phyloP scores from a whole-genome alignment of 2,888 invertebrate genomes.

The Labia minor region DNA sequence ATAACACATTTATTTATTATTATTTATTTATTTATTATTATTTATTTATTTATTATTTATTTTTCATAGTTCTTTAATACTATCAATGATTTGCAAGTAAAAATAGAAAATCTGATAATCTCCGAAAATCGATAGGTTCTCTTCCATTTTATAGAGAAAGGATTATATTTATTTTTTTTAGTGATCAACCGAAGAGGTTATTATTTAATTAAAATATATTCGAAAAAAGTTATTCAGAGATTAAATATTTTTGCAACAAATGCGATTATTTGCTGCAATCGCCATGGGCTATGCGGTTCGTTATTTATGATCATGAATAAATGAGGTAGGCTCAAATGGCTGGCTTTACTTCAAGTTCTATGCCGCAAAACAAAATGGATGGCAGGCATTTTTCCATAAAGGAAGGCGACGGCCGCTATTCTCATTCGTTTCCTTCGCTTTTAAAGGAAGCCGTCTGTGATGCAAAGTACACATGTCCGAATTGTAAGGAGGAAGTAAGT shows the following conservation, averaged over 20 bases:
- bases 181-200: background rate
- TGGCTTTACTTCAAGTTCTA: background rate
- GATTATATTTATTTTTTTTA: background rate
- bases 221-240: background rate
- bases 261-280: constrained; percentile 2
- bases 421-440: background rate
- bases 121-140: too few relatives aligned
- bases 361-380: background rate
- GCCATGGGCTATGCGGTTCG: background rate
- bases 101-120: too few relatives aligned
- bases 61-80: too few relatives aligned
- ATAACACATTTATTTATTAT: too few relatives aligned
- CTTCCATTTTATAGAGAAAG: too few relatives aligned
- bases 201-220: constrained; percentile 1
- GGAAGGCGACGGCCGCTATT: background rate
- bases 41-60: too few relatives aligned
- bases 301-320: constrained; percentile 5
- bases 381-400: background rate
- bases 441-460: background rate
- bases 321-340: background rate
- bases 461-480: background rate
- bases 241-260: background rate
- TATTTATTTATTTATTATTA: too few relatives aligned
- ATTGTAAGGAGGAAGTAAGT: background rate
- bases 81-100: too few relatives aligned